Evolutionary conservation across 2,113 vertebrate species (phyloP), one percentile per base, ranked within the genome.

Genomic region (Oreotrochilus melanogaster): DNA sequence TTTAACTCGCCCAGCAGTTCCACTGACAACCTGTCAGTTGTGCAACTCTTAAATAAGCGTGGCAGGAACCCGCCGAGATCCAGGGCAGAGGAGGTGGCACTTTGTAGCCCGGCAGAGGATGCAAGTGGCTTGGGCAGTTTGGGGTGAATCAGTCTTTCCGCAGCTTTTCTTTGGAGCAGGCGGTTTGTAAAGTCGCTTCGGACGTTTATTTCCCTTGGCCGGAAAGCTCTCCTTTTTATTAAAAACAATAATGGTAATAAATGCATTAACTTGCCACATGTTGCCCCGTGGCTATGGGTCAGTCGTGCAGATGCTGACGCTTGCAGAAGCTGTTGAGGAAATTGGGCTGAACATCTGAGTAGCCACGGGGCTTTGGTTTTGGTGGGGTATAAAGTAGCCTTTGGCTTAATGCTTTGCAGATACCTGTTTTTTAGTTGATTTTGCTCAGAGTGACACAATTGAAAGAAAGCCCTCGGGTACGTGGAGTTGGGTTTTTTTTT

Each of bases 281-380:
- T 14, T 50, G 75, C 89, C 93, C 72, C 25, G 2, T 6, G 88
- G 92, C 85, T 30, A 2, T 45, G 58, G 89, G 79, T 81, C 85
- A 50, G 73, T 60, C 33, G 0, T 2, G 31, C 28, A n/a, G n/a
- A n/a, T n/a, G n/a, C n/a, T n/a, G n/a, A n/a, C n/a, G n/a, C n/a
- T n/a, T n/a, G n/a, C n/a, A 11, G 62, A 17, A 65, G 67, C 53
- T 16, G 84, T 71, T 4, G 42, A 19, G 62, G 75, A 83, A 86
- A 62, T 21, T 54, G 76, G 73, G 81, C 85, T 56, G 65, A 50
- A 60, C 92, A 93, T 93, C 88, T 94, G 95, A 92, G 62, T 66
- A 58, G 94, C 92, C 85, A 11, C 28, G 7, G 74, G 87, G 84
- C 84, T 89, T 81, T 67, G 83, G 43, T 81, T 53, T 8, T 27